Percentiles rank a stretch among this genome's conserved stretches.
phyloP scores from a whole-genome alignment of 2,888 invertebrate genomes.

The Dryobota labecula region DNA sequence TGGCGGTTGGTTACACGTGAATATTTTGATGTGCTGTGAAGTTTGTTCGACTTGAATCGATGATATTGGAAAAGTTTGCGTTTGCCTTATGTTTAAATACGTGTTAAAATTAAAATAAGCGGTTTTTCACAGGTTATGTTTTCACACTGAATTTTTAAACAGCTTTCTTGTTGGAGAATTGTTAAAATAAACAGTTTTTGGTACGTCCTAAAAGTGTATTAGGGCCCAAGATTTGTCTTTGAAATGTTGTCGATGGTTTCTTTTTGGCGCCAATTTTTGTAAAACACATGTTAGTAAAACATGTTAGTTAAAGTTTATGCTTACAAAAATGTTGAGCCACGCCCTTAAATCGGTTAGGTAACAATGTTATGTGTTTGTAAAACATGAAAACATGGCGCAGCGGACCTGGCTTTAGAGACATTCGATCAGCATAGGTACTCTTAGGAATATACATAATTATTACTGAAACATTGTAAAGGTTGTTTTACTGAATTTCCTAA shows the following conservation, averaged over 20 bases:
- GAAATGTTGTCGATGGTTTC: conserved; percentile 16
- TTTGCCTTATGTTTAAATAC: conserved; percentile 50
- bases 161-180: conserved; percentile 11
- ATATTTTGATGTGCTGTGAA: conserved; percentile 63
- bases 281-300: too few species aligned
- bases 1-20: conserved; percentile 51
- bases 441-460: conserved; percentile 19
- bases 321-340: too few species aligned
- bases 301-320: too few species aligned
- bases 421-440: background rate
- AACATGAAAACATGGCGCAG: too few species aligned
- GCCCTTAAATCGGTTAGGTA: too few species aligned
- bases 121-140: conserved; percentile 18
- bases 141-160: conserved; percentile 17
- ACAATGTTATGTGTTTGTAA: too few species aligned
- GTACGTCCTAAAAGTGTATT: conserved; percentile 18
- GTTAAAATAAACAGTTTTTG: conserved; percentile 30
- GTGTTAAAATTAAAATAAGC: conserved; percentile 41
- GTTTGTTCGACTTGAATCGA: conserved; percentile 57
- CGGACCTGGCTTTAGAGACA: too few species aligned
- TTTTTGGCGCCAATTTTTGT: too few species aligned
- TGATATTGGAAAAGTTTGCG: conserved; percentile 61
- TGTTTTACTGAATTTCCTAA: conserved; percentile 14
- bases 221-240: conserved; percentile 33
- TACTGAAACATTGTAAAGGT: conserved; percentile 19